Percentiles rank a stretch among this genome's conserved stretches.
These are phyloP conservation scores for Cairina moschata DNA, from an alignment of 2,113 vertebrate genomes.

Conservation along the genomic window DNA sequence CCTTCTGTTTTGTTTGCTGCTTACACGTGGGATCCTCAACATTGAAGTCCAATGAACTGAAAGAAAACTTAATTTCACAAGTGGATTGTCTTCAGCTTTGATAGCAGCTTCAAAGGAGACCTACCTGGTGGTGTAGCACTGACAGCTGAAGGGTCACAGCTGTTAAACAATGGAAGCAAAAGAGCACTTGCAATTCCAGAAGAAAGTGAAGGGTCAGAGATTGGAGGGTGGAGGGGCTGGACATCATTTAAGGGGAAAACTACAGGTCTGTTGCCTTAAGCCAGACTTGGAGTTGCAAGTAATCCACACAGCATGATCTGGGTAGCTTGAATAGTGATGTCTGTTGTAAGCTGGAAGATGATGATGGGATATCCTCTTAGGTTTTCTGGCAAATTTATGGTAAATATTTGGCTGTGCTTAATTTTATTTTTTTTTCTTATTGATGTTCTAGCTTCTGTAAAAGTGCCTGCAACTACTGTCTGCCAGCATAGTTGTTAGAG, in stretches of 20 bases:
- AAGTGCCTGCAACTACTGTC: background rate
- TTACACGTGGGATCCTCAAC: background rate
- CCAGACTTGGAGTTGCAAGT: background rate
- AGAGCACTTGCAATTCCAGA: background rate
- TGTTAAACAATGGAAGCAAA: background rate
- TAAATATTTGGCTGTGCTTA: background rate
- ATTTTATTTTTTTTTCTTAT: background rate
- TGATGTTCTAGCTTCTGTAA: background rate
- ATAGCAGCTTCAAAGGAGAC: background rate
- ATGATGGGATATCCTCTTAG: background rate
- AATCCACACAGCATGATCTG: background rate
- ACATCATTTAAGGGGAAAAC: background rate
- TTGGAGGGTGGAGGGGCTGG: background rate
- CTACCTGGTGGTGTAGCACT: background rate
- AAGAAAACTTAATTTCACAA: background rate
- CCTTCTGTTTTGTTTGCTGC: background rate
- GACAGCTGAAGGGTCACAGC: background rate
- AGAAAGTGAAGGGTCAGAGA: background rate
- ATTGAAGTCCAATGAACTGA: background rate
- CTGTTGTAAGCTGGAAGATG: background rate
- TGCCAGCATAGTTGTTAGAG: background rate
- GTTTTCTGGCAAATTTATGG: conserved; percentile 19
- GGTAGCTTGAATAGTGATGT: background rate
- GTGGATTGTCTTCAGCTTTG: background rate
- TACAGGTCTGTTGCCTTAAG: background rate